Evolutionary conservation across 1,140 invertebrate genomes (phyloP), one percentile per base, ranked within the genome.

Genomic region (Alviniconcha marisindica): DNA sequence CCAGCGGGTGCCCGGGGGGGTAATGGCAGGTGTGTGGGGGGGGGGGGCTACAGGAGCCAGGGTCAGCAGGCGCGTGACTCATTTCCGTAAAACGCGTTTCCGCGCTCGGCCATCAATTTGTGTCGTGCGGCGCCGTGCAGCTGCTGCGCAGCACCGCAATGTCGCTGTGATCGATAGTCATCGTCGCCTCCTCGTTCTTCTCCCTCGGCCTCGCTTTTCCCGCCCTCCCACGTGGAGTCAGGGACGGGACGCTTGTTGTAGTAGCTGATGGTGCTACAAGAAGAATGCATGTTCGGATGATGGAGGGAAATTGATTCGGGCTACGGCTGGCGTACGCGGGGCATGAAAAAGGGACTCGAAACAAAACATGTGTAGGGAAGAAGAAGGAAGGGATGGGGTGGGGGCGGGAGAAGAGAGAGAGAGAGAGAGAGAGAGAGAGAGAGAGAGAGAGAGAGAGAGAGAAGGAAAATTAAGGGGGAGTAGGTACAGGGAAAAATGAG

Each of bases 71-170:
- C 78, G 78, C 60, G 78, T 80, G 78, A 80, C 78, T 80, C 78
- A 80, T 80, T 80, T 80, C 78, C 78, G 78, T 42, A 28, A 40
- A 80, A 66, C 78, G 78, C 60, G 56, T 31, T 80, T 80, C 78
- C 78, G 78, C 40, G 60, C 56, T 38, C 78, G 56, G 21, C 78
- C 78, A 80, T 80, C 78, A 80, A 80, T 80, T 80, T 66, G 78
- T 66, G 78, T 66, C 78, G 78, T 66, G 78, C 78, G 78, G 78
- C 78, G 78, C 78, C 78, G 51, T 80, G 78, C 78, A 80, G 78
- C 78, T 80, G 78, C 56, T 54, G 44, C 78, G 38, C 42, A 40
- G 78, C 60, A 33, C 56, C 56, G 78, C 78, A 33, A 44, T 80
- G 56, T 40, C 54, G 40, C 33, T 18, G 15, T n/a, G 54, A 48